phyloP scores from a whole-genome alignment of 2,888 invertebrate species.

The Lasius platythorax region DNA sequence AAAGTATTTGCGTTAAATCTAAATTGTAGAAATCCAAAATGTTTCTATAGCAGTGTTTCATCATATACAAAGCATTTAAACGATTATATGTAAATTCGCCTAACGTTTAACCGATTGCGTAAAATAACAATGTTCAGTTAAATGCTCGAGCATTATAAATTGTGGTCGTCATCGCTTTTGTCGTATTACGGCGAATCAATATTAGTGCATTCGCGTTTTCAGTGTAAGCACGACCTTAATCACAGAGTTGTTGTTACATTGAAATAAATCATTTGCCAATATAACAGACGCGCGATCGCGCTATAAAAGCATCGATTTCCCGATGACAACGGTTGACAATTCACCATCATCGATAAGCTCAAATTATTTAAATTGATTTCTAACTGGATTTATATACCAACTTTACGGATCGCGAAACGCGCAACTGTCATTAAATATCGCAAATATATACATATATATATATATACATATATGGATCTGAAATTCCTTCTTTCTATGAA shows the following conservation, averaged over 20 bases:
- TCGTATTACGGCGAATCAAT: slow-evolving; percentile 71
- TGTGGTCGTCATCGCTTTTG: slow-evolving; percentile 68
- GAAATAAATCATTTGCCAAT: slow-evolving; percentile 46
- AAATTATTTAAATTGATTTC: slow-evolving; percentile 43
- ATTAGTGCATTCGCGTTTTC: slow-evolving; percentile 60
- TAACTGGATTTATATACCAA: slow-evolving; percentile 7
- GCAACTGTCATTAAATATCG: slow-evolving; percentile 14
- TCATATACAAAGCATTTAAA: neutral
- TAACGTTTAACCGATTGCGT: slow-evolving; percentile 37
- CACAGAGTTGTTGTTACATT: slow-evolving; percentile 27
- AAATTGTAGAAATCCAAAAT: neutral
- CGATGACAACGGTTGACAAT: slow-evolving; percentile 28
- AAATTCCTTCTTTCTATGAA: slow-evolving; percentile 16
- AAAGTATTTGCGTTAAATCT: neutral
- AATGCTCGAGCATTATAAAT: slow-evolving; percentile 68
- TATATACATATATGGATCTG: neutral
- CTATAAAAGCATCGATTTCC: slow-evolving; percentile 49
- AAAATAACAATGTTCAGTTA: slow-evolving; percentile 61
- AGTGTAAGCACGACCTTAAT: slow-evolving; percentile 48
- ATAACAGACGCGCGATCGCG: slow-evolving; percentile 24
- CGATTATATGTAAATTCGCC: slow-evolving; percentile 21
- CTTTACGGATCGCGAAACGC: slow-evolving; percentile 22
- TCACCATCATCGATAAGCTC: slow-evolving; percentile 20
- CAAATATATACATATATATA: neutral
- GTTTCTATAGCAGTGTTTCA: neutral